Evolutionary conservation across 2,888 invertebrate species (phyloP).

Genomic region (Agrochola lychnidis): DNA sequence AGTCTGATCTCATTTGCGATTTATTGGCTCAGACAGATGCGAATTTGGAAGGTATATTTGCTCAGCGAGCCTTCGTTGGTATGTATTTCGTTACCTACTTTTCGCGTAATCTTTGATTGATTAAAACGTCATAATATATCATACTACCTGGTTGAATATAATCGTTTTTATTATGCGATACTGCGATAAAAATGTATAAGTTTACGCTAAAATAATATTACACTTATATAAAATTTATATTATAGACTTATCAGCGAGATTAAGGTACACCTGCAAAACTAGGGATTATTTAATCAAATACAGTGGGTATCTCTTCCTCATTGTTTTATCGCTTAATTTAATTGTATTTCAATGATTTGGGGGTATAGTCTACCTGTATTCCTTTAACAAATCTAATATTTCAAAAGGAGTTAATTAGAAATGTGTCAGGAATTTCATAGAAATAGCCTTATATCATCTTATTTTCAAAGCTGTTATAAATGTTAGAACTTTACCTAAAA

Average conservation of each 20-base stretch:
- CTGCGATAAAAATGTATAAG: constrained; percentile 33
- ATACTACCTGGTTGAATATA: constrained; percentile 21
- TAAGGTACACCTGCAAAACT: constrained; percentile 11
- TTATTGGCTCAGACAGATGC: constrained; percentile 35
- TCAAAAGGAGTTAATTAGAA: background rate
- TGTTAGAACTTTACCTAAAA: constrained; percentile 11
- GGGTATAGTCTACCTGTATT: background rate
- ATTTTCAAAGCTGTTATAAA: constrained; percentile 13
- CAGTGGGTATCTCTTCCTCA: background rate
- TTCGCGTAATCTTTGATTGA: constrained; percentile 9
- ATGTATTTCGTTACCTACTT: constrained; percentile 12
- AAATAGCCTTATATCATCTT: background rate
- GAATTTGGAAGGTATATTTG: constrained; percentile 25
- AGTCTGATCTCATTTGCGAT: constrained; percentile 41
- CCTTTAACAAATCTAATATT: background rate
- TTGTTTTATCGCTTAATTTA: background rate
- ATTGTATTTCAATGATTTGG: background rate
- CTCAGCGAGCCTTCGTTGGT: background rate
- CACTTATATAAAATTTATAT: constrained; percentile 11
- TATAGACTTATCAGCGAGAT: constrained; percentile 11
- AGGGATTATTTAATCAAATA: background rate
- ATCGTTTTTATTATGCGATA: constrained; percentile 29
- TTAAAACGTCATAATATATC: constrained; percentile 13
- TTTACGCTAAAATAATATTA: constrained; percentile 2
- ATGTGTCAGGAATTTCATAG: background rate